Evolutionary conservation across 1,140 invertebrate genomes (phyloP).

Genomic region (Sycophaga agraensis): DNA sequence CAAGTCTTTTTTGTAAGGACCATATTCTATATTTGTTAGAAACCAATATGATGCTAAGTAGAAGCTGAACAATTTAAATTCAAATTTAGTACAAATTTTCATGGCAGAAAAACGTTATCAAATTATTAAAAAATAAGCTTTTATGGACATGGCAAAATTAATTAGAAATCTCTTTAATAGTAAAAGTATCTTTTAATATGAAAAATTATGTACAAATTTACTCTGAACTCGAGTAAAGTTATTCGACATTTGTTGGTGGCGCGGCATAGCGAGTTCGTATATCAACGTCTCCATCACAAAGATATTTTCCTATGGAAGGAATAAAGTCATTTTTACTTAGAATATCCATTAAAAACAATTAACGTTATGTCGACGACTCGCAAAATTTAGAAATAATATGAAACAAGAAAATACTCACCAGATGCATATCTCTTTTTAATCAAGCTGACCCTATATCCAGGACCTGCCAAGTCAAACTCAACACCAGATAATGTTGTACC

Average conservation of each 20-base stretch:
- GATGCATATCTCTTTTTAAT: slow-evolving; percentile 93
- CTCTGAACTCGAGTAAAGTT: slow-evolving; percentile 21
- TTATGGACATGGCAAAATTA: slow-evolving; percentile 21
- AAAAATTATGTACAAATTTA: slow-evolving; percentile 26
- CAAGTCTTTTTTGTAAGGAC: slow-evolving; percentile 1
- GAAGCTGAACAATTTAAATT: background rate
- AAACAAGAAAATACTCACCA: slow-evolving; percentile 62
- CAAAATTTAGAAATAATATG: background rate
- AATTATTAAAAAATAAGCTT: slow-evolving; percentile 13
- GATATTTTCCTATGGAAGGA: slow-evolving; percentile 70
- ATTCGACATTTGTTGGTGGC: slow-evolving; percentile 50
- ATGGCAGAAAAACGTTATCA: background rate
- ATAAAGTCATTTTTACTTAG: background rate
- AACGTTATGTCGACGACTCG: background rate
- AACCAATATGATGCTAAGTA: background rate
- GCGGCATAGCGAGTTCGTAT: slow-evolving; percentile 51
- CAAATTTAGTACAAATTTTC: too few species aligned
- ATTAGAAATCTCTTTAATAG: slow-evolving; percentile 28
- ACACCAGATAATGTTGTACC: slow-evolving; percentile 91
- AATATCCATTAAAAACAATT: background rate
- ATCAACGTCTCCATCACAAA: slow-evolving; percentile 82
- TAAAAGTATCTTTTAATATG: slow-evolving; percentile 29
- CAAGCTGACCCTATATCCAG: slow-evolving; percentile 89
- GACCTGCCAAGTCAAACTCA: slow-evolving; percentile 86
- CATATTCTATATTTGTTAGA: background rate